These are phyloP conservation scores for Napeogenes sylphis DNA, from an alignment of 2,888 invertebrate species.

Conservation along the genomic window DNA sequence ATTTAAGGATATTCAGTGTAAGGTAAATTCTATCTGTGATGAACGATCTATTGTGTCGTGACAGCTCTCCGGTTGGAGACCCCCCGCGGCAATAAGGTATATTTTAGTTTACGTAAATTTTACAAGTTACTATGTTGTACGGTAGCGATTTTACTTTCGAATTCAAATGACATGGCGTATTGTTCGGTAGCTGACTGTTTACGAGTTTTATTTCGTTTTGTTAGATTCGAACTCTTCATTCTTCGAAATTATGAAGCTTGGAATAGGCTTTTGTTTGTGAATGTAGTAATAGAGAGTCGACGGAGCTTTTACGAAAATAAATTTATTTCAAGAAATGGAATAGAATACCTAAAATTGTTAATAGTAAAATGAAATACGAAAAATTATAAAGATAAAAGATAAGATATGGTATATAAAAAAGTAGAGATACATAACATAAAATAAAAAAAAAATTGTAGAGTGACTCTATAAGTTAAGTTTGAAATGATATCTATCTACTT, in stretches of 20 bases:
- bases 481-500: too few relatives aligned
- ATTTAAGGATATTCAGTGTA: too few relatives aligned
- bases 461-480: too few relatives aligned
- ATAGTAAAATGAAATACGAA: too few relatives aligned
- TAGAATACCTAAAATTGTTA: too few relatives aligned
- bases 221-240: conserved; percentile 46
- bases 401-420: too few relatives aligned
- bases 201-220: conserved; percentile 29
- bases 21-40: background rate
- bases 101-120: background rate
- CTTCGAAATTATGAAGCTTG: conserved; percentile 29
- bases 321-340: background rate
- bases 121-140: conserved; percentile 61
- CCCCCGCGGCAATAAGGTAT: conserved; percentile 17
- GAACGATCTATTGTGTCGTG: background rate
- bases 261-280: conserved; percentile 42
- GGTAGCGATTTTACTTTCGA: conserved; percentile 71
- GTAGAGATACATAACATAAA: too few relatives aligned
- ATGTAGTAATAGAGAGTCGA: background rate
- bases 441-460: too few relatives aligned
- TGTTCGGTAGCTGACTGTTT: conserved; percentile 49
- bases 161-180: conserved; percentile 71
- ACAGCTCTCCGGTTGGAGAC: conserved; percentile 20
- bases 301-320: background rate
- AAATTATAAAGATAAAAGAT: too few relatives aligned